These are phyloP conservation scores for Meta bourneti DNA, from an alignment of 2,888 invertebrate genomes.

Conservation along the genomic window DNA sequence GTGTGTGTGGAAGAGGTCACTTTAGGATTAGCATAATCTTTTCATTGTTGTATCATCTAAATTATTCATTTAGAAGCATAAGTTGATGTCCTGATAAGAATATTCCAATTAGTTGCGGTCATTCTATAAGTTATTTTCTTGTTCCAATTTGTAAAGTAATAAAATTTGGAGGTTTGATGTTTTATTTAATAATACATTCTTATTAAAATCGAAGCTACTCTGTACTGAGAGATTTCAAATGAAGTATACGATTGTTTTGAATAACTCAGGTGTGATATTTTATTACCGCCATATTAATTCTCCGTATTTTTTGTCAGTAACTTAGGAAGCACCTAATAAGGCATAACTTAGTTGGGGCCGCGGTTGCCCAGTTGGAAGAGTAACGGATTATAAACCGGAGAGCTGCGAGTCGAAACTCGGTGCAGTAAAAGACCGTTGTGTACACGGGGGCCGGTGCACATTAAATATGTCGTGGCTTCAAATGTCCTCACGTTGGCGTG, in stretches of 20 bases:
- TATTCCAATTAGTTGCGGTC: background rate
- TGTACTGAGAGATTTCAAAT: background rate
- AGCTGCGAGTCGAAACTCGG: too few species aligned
- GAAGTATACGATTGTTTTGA: background rate
- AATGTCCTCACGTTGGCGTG: too few species aligned
- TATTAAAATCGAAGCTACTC: background rate
- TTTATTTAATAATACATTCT: background rate
- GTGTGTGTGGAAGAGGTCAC: background rate
- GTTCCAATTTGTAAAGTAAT: background rate
- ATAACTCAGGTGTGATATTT: too few species aligned
- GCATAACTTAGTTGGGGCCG: too few species aligned
- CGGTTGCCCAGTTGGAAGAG: too few species aligned
- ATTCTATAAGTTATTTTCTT: background rate
- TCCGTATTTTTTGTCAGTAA: too few species aligned
- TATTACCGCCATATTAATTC: too few species aligned
- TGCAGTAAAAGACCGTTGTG: too few species aligned
- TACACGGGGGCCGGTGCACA: too few species aligned
- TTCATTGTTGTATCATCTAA: background rate
- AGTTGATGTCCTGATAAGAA: background rate
- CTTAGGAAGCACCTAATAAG: too few species aligned
- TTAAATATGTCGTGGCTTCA: too few species aligned
- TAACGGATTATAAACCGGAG: too few species aligned
- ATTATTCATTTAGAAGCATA: background rate
- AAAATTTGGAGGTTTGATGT: background rate
- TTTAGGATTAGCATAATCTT: background rate